These are phyloP conservation scores for Cephalopholis sonnerati DNA, from an alignment of 2,113 vertebrate species.

Conservation along the genomic window DNA sequence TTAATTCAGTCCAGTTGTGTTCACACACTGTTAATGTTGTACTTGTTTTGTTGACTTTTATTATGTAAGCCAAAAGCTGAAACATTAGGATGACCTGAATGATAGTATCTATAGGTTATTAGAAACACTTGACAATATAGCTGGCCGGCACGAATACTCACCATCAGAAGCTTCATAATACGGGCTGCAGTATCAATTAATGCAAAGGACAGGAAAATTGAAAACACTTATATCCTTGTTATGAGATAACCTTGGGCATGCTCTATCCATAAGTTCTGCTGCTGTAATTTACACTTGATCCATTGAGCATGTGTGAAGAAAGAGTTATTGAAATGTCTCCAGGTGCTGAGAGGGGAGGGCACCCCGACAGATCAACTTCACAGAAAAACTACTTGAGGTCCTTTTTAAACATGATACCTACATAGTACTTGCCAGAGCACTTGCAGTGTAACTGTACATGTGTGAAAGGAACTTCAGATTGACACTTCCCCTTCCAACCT, in stretches of 20 bases:
- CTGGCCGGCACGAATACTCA: no score
- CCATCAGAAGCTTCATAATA: not conserved
- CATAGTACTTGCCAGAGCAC: not conserved
- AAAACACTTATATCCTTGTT: not conserved
- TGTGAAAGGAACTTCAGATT: constrained; percentile 15
- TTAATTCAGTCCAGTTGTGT: not conserved
- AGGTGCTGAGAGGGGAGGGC: not conserved
- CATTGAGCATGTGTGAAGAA: not conserved
- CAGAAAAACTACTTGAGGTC: not conserved
- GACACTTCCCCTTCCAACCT: not conserved
- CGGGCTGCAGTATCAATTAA: not conserved
- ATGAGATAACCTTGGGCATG: not conserved
- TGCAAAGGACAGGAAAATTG: not conserved
- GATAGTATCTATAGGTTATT: no score
- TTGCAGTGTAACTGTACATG: not conserved
- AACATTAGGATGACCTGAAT: no score
- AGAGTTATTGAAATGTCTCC: not conserved
- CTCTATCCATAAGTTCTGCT: not conserved
- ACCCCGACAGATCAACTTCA: not conserved
- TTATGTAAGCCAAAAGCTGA: no score
- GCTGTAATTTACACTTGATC: not conserved
- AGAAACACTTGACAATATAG: no score
- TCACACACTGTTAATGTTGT: no score
- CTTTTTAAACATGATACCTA: not conserved
- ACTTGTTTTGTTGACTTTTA: no score